Evolutionary conservation across 2,797 vertebrate species (phyloP).

Genomic region (Caiman crocodilus): DNA sequence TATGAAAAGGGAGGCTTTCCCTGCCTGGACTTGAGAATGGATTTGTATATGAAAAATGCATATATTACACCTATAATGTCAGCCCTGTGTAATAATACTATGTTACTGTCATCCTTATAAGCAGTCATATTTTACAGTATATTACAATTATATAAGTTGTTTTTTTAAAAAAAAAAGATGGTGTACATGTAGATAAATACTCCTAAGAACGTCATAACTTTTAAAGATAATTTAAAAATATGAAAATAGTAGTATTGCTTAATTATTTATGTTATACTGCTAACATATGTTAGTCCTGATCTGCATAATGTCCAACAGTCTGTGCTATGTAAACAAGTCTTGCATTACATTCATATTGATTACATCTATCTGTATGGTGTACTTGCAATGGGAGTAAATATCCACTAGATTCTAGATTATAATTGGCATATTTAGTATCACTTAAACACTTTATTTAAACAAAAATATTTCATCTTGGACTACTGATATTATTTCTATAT

Average conservation of each 20-base stretch:
- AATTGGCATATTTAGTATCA: background rate
- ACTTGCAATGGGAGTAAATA: background rate
- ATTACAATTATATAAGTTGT: no score
- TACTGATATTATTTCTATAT: background rate
- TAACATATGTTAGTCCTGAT: background rate
- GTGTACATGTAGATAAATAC: no score
- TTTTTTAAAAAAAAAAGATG: no score
- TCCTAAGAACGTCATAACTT: no score
- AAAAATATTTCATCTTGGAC: background rate
- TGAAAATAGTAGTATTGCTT: background rate
- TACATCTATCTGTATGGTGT: background rate
- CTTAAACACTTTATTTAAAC: background rate
- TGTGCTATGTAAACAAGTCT: background rate
- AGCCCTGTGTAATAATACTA: no score
- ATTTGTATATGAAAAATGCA: no score
- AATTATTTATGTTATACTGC: background rate
- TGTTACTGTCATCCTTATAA: no score
- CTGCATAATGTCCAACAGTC: background rate
- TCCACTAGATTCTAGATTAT: background rate
- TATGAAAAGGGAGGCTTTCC: background rate
- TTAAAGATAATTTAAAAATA: background rate
- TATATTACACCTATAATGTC: no score
- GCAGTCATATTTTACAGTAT: no score
- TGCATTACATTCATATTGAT: background rate
- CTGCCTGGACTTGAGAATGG: no score